These are phyloP conservation scores for Galbula dea DNA, from an alignment of 2,113 vertebrate species.

Conservation along the genomic window DNA sequence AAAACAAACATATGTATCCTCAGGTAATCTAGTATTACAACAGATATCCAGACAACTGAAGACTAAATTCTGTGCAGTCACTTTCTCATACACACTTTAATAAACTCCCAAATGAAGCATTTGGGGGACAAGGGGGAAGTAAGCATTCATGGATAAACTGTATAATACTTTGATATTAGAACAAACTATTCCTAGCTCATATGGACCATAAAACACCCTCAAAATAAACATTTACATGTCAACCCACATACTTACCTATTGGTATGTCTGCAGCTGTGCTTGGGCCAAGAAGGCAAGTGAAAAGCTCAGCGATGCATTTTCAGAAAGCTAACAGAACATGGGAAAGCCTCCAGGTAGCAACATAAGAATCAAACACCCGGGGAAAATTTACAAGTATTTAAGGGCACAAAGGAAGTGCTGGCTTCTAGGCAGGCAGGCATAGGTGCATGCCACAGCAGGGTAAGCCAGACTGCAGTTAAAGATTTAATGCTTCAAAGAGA, in stretches of 20 bases:
- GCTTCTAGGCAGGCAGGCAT: background rate
- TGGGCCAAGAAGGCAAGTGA: background rate
- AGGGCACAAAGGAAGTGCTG: background rate
- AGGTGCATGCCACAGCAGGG: background rate
- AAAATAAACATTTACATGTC: background rate
- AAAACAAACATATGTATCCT: background rate
- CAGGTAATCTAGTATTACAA: background rate
- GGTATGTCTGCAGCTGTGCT: background rate
- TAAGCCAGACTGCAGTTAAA: background rate
- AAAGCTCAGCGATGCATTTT: background rate
- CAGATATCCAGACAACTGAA: background rate
- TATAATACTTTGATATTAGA: background rate
- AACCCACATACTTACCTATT: background rate
- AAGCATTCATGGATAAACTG: background rate
- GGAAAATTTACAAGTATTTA: background rate
- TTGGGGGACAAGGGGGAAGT: background rate
- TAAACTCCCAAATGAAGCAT: background rate
- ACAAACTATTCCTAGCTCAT: background rate
- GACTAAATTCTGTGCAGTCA: background rate
- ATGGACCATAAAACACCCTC: background rate
- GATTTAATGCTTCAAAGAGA: too few relatives aligned
- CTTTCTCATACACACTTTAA: background rate
- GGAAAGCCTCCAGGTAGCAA: background rate
- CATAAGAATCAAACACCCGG: background rate
- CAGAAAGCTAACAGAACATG: background rate